Percentiles rank a stretch among this genome's conserved stretches.
Conservation (phyloP, 1,140 invertebrate genomes). For the Dendroctonus valens region DNA sequence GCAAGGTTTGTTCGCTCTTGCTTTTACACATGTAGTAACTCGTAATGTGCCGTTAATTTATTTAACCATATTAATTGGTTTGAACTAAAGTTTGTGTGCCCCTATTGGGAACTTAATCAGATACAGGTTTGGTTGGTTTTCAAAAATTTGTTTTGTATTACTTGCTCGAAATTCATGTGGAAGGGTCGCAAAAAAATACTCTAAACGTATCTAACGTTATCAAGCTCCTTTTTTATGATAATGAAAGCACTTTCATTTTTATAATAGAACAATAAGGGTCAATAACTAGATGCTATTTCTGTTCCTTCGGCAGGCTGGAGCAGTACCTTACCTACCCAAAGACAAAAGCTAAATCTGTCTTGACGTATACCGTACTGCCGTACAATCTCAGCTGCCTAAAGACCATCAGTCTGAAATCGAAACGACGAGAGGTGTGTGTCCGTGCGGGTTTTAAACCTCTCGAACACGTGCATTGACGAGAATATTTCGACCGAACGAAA, state of each 20-base stretch:
- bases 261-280: background rate
- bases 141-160: too few relatives aligned
- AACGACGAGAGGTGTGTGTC: conserved; percentile 22
- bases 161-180: too few relatives aligned
- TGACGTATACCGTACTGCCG: conserved; percentile 2
- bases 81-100: too few relatives aligned
- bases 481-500: background rate
- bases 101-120: too few relatives aligned
- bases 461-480: conserved; percentile 28
- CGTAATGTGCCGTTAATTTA: too few relatives aligned
- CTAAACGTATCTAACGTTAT: too few relatives aligned
- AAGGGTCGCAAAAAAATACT: too few relatives aligned
- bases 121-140: too few relatives aligned
- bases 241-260: background rate
- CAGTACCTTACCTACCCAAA: conserved; percentile 25
- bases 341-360: conserved; percentile 34
- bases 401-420: conserved; percentile 20
- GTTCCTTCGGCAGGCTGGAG: conserved; percentile 12
- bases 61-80: too few relatives aligned
- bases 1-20: too few relatives aligned
- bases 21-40: too few relatives aligned
- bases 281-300: conserved; percentile 30
- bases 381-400: conserved; percentile 9
- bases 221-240: background rate
- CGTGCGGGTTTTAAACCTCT: conserved; percentile 11